Base-by-base conservation (phyloP, 1,140 invertebrate species). In the Penaeus indicus region DNA sequence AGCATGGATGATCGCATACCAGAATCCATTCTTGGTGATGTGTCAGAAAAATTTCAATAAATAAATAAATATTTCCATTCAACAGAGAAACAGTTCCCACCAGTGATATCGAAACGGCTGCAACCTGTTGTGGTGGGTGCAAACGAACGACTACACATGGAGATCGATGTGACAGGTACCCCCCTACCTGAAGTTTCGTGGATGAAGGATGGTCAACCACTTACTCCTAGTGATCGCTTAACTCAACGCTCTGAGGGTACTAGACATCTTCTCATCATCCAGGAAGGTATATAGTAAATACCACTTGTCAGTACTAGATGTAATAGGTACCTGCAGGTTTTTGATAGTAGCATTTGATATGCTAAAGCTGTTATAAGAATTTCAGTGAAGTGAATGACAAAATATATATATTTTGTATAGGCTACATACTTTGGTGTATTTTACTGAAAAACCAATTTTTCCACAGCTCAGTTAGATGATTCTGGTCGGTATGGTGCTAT, bases 101-200 rank as follows among this genome's bases (percentile, higher is more conserved):
- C 97, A 18, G 96, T 97, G 67, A 96, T 97, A 92, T 95, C 96
- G 16, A 94, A 95, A 91, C 94, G 96, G 85, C 93, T 97, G 25
- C 95, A 96, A 93, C 96, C 96, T 54, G 95, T 95, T 92, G 95
- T 96, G 22, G 95, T 95, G 96, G 95, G 94, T 88, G 97, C 97
- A 89, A 98, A 98, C 47, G 98, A 99, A 92, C 94, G 95, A 1
- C 96, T 99, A 81, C 96, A 97, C 92, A 97, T 98, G 92, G 97
- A 98, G 92, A 95, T 99, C 13, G 98, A 99, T 92, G 96, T 99
- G 79, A 96, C 95, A 87, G 99, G 98, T 91, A 97, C 98, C 94
- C 98, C 98, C 1, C 95, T 97, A 91, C 98, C 99, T 89, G 97
- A 95, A 90, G 96, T 97, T 88, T 96, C 95, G 13, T 99, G 98